Conservation (phyloP, 53 echinoderm and acorn worm species). For the Echinometra lucunter region DNA sequence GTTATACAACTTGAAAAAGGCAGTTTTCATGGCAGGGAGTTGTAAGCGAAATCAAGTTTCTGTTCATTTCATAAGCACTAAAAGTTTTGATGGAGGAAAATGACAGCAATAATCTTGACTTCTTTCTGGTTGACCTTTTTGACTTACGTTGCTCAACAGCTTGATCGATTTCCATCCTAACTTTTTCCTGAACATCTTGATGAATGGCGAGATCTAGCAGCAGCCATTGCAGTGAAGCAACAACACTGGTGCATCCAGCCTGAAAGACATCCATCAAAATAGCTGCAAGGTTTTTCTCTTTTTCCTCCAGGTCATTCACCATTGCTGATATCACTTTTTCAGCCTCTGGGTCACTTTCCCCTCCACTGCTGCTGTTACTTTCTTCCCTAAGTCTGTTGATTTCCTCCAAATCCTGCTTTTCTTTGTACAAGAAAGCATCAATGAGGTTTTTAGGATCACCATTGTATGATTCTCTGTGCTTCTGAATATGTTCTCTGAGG, state of each 20-base stretch:
- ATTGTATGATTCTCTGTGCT: background rate
- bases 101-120: background rate
- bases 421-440: constrained; percentile 22
- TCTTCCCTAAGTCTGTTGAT: background rate
- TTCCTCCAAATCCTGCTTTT: constrained; percentile 11
- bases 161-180: constrained; percentile 32
- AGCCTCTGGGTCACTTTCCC: background rate
- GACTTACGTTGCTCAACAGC: constrained; percentile 33
- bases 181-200: constrained; percentile 50
- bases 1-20: background rate
- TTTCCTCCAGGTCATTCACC: constrained; percentile 12
- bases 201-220: constrained; percentile 41
- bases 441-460: constrained; percentile 46
- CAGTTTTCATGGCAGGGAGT: background rate
- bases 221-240: constrained; percentile 50
- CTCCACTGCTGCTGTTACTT: background rate
- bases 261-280: constrained; percentile 63
- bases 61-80: background rate
- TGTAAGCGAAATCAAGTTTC: background rate
- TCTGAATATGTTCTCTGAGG: constrained; percentile 41
- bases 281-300: constrained; percentile 24
- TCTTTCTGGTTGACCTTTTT: background rate
- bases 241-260: constrained; percentile 64
- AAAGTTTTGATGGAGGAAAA: background rate
- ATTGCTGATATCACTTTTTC: background rate